Conservation (phyloP, 2,113 vertebrate genomes). For the Hemiprocne comata region DNA sequence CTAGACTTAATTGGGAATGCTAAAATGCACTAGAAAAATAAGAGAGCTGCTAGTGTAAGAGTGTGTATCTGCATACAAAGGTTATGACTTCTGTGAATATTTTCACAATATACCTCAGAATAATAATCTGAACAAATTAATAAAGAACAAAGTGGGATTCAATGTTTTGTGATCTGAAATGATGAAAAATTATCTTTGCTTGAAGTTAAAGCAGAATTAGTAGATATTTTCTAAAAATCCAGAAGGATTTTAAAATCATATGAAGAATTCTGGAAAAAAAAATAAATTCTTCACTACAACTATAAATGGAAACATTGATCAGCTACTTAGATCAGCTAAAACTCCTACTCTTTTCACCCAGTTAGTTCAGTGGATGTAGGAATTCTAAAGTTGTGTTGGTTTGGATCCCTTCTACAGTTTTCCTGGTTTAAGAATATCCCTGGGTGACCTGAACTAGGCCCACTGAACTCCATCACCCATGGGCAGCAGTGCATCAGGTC, state of each 20-base stretch:
- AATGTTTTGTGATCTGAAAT: not conserved
- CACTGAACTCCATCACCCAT: not conserved
- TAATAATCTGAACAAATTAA: not conserved
- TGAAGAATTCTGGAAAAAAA: not conserved
- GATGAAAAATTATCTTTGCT: not conserved
- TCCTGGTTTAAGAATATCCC: not conserved
- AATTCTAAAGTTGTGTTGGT: not conserved
- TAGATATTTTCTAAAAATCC: not conserved
- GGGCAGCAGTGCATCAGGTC: not conserved
- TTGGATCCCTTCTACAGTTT: not conserved
- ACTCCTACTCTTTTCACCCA: not conserved
- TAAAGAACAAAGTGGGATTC: not conserved
- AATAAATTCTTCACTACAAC: not conserved
- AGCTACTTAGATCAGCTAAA: not conserved
- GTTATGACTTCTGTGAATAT: not conserved
- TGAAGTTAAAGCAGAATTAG: not conserved
- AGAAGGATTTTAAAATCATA: not conserved
- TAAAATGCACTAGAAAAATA: not conserved
- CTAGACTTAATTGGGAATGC: not conserved
- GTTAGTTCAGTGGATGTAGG: not conserved
- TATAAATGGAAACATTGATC: not conserved
- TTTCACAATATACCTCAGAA: not conserved
- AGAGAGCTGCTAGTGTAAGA: not conserved
- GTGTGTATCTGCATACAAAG: not conserved
- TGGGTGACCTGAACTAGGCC: not conserved